Evolutionary conservation across 1,140 invertebrate genomes (phyloP).

Genomic region (Drosophila erecta): DNA sequence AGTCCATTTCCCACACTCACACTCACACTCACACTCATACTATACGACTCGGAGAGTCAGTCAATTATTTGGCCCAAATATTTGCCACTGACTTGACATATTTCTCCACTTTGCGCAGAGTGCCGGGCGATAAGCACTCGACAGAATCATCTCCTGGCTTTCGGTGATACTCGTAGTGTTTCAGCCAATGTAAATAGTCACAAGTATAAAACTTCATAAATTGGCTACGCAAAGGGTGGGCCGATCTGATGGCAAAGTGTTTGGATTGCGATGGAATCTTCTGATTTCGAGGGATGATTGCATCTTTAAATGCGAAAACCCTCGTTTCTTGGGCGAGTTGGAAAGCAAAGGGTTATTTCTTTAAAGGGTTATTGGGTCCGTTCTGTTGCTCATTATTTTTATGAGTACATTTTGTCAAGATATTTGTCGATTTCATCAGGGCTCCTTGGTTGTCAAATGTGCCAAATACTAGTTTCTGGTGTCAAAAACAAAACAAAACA

Average conservation of each 20-base stretch:
- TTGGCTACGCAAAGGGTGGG: slow-evolving; percentile 4
- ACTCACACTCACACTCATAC: background rate
- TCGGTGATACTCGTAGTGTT: slow-evolving; percentile 32
- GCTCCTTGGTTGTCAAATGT: background rate
- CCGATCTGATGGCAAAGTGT: slow-evolving; percentile 10
- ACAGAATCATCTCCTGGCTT: slow-evolving; percentile 22
- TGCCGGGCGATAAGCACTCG: slow-evolving; percentile 39
- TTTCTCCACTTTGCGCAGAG: slow-evolving; percentile 38
- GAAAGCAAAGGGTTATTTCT: background rate
- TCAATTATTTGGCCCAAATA: slow-evolving; percentile 54
- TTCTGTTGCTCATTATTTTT: background rate
- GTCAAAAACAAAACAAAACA: background rate
- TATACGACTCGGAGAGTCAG: slow-evolving; percentile 15
- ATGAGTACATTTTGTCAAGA: background rate
- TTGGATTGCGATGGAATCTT: slow-evolving; percentile 32
- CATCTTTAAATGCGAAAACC: slow-evolving; percentile 2
- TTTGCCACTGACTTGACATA: slow-evolving; percentile 53
- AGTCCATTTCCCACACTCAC: background rate
- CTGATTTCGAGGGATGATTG: slow-evolving; percentile 37
- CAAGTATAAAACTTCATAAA: slow-evolving; percentile 52
- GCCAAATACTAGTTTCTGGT: background rate
- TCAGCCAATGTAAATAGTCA: slow-evolving; percentile 47
- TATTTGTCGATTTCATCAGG: background rate
- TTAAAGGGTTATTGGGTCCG: slow-evolving; percentile 1
- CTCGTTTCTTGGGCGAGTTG: slow-evolving; percentile 6